Base-by-base conservation (phyloP, 2,797 vertebrate species). In the Steatocranus sp. region DNA sequence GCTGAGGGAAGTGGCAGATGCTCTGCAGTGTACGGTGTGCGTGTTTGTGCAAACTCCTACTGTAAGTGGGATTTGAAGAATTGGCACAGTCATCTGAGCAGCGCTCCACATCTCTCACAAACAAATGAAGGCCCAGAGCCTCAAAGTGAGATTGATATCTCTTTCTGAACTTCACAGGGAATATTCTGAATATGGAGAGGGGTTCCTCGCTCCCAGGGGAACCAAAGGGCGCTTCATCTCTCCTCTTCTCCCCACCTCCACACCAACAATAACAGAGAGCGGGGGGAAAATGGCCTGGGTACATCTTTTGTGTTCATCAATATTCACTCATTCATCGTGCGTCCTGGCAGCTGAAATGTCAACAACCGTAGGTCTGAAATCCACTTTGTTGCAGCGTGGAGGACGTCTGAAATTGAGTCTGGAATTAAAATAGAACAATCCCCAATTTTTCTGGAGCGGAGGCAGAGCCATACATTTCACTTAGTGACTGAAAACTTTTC, bases 91-190 rank as follows among this genome's bases (percentile, higher is more conserved):
- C 94, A 95, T 96, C 92, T 96, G 95, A 96, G 93, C 94, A 89
- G 90, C 88, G 92, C 96, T 94, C 94, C 93, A 87, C 96, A 93
- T 96, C 93, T 96, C 92, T 93, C 95, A 86, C 96, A 97, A 97
- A 97, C 96, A 97, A 97, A 97, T 97, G 95, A 97, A 96, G 94
- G 89, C 96, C 92, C 89, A 89, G 93, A 86, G 94, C 91, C 93
- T 96, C 96, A 97, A 97, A 98, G 97, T 97, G 97, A 98, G 97
- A 98, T 97, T 97, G 97, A 97, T 98, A 97, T 96, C 95, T 96
- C 96, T 95, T 96, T 95, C 94, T 95, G 94, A 96, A 96, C 95
- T 97, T 97, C 95, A 96, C 95, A 94, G 94, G 94, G 96, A 96
- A 94, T 96, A 96, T 97, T 97, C 93, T 96, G 96, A 97, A 97